Base-by-base conservation (phyloP, 2,888 invertebrate genomes). In the Deroplatys truncata region DNA sequence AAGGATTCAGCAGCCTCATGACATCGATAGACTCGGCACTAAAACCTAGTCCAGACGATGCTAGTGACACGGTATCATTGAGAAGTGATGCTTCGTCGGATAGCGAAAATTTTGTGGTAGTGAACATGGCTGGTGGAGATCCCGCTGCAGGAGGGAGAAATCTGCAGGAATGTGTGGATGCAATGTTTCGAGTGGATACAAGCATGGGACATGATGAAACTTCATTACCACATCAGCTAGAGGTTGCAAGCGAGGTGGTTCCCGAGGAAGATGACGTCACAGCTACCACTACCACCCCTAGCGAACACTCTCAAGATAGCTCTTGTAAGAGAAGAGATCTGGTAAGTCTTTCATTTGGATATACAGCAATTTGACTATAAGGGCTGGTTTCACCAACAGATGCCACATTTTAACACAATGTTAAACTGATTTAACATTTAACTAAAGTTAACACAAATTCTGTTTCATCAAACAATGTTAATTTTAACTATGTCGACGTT, bases 21-120 rank as follows among this genome's bases (percentile, higher is more conserved):
- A 97, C 97, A 89, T 97, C 97, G 0, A 95, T 98, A 90, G 98
- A 98, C 94, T 96, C 96, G 91, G 98, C 97, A n/a, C 93, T 96
- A 89, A 97, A 97, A 91, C 94, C 95, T 4, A 95, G 95, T 85
- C 95, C 96, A 0, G 95, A 95, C 89, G 97, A 97, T 92, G 97
- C 97, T 90, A 97, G 97, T 92, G 97, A 97, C 92, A 96, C 96
- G 0, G 94, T 96, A 91, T 97, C 97, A 0, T 95, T 97, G 92
- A 95, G 96, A 91, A 98, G 98, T 91, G 98, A 98, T 91, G 96
- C 96, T 82, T 98, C 97, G 91, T 98, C 97, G 0, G 98, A 98
- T 94, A 98, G 98, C 91, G 98, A 98, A 92, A 96, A 97, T 91
- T 98, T 96, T 92, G 96, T 97, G n/a, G 95, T 97, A 85, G 95